Conservation (phyloP, 2,113 vertebrate species). For the Xiphophorus hellerii region DNA sequence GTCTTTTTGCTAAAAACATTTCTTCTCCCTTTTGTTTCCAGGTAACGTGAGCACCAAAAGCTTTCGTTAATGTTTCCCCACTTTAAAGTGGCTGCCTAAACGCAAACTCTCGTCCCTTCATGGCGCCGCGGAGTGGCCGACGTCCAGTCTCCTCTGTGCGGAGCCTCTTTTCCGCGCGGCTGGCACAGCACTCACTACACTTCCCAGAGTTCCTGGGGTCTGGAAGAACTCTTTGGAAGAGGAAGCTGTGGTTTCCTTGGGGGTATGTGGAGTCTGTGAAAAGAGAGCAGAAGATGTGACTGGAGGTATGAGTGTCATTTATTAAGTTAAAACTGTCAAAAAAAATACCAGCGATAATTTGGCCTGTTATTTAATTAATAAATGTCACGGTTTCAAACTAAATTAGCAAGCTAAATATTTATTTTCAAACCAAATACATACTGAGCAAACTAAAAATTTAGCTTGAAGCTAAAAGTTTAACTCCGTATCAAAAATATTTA, state of each 20-base stretch:
- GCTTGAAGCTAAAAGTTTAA: too few species aligned
- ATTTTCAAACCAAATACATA: too few species aligned
- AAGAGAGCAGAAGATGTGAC: neutral
- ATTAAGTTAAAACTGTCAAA: too few species aligned
- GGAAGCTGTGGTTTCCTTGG: constrained; percentile 77
- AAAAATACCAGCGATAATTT: too few species aligned
- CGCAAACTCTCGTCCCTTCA: neutral
- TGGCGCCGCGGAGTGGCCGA: constrained; percentile 77
- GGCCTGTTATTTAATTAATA: too few species aligned
- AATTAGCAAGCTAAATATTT: too few species aligned
- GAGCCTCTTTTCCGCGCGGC: constrained; percentile 78
- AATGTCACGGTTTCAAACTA: too few species aligned
- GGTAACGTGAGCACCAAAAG: constrained; percentile 31
- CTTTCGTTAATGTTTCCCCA: constrained; percentile 17
- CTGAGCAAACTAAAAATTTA: too few species aligned
- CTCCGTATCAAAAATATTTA: too few species aligned
- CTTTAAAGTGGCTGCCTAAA: neutral
- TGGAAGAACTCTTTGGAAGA: constrained; percentile 88
- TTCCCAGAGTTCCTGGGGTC: constrained; percentile 84
- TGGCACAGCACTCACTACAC: constrained; percentile 45
- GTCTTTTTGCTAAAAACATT: constrained; percentile 1
- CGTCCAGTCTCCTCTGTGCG: constrained; percentile 90
- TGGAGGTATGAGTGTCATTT: too few species aligned
- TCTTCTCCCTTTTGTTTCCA: too few species aligned
- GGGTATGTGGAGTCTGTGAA: constrained; percentile 82